phyloP scores from a whole-genome alignment of 1,140 invertebrate species.

The Ridgeia piscesae region DNA sequence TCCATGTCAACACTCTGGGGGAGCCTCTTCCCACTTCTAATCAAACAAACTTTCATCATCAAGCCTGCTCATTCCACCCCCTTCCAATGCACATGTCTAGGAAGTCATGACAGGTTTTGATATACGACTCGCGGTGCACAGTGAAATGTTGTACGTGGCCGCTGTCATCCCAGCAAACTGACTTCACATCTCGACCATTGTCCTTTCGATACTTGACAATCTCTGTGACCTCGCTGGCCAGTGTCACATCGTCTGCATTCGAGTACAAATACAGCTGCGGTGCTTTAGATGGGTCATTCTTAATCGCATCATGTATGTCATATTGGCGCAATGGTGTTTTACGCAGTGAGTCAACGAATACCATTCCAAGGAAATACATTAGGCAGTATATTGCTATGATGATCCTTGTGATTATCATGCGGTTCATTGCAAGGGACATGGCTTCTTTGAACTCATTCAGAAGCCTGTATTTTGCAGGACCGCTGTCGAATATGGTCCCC shows the following conservation, averaged over 20 bases:
- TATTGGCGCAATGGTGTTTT: not conserved
- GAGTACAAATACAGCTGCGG: constrained; percentile 78
- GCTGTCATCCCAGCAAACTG: constrained; percentile 68
- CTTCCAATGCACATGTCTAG: not conserved
- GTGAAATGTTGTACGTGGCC: constrained; percentile 71
- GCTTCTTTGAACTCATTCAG: constrained; percentile 50
- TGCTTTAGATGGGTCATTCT: constrained; percentile 60
- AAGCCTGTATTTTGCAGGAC: constrained; percentile 44
- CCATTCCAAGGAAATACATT: not conserved
- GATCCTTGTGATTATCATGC: not conserved
- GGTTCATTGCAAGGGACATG: not conserved
- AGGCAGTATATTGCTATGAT: not conserved
- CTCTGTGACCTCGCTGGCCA: constrained; percentile 55
- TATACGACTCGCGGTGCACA: not conserved
- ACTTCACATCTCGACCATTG: constrained; percentile 65
- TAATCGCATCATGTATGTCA: constrained; percentile 40
- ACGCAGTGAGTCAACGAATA: not conserved
- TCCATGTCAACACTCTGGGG: not conserved
- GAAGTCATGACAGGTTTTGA: not conserved
- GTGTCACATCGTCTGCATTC: constrained; percentile 68
- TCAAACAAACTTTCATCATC: not conserved
- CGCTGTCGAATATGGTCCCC: constrained; percentile 13
- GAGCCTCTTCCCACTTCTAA: not conserved
- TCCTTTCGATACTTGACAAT: constrained; percentile 59
- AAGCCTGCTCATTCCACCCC: not conserved